Base-by-base conservation (phyloP, 2,888 invertebrate species). In the Alitta virens region DNA sequence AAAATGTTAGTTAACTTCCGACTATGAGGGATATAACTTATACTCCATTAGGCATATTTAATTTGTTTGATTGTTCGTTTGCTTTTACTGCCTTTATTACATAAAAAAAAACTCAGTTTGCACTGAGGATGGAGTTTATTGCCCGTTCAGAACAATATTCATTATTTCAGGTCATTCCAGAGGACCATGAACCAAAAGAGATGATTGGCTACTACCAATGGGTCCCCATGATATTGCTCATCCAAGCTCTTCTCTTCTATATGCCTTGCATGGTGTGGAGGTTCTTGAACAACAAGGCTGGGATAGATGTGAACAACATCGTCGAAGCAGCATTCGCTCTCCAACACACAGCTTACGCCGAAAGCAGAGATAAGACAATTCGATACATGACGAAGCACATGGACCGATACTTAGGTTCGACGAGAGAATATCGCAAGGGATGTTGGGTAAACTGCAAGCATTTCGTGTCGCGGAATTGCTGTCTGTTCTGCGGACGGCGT, bases 241-340 rank as follows among this genome's bases (percentile, higher is more conserved):
- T 82, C 38, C 84, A 84, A 70, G 84, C 83, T n/a, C 75, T 84
- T 53, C 70, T 84, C 21, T 84, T 84, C 74, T 83, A 83, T 72
- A 70, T 84, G 38, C 84, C 84, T 2, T 80, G 82, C 50, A 77
- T 84, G 52, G 66, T 84, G 24, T 84, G 84, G 84, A 72, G 84
- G 16, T 79, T 84, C 51, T 73, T 84, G 54, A 82, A 81, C 68
- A 80, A 79, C 75, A 77, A 78, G 57, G 75, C 78, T 5, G 81
- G 81, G 73, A 63, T 63, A 56, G 68, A 72, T 43, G 66, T 72
- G 56, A 63, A 68, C 50, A 68, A 64, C 25, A 60, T 69, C n/a
- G 65, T 69, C 16, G 66, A 68, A 42, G 60, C 65, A 2, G 66
- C 68, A 14, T 49, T 63, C 27, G 64, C 63, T 25, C 51, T 67